These are phyloP conservation scores for Epinotia brunnichana DNA, from an alignment of 2,888 invertebrate species.

Conservation along the genomic window DNA sequence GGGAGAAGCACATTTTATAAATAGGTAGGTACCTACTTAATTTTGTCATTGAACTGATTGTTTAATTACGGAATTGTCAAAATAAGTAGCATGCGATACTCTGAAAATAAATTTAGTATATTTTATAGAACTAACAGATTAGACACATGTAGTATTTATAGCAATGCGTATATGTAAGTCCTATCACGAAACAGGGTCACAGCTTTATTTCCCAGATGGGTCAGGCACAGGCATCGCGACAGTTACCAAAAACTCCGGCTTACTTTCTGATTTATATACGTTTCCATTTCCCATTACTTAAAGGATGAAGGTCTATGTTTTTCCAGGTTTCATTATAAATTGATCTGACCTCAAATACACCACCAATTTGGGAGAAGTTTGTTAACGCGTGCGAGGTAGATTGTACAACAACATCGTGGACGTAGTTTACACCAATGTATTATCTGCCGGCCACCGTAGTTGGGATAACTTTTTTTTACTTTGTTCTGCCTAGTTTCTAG, in stretches of 20 bases:
- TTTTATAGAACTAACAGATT: not conserved
- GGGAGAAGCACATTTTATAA: too few relatives aligned
- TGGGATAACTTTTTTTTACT: conserved; percentile 41
- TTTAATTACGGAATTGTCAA: too few relatives aligned
- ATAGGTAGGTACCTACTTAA: too few relatives aligned
- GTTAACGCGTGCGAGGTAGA: conserved; percentile 10
- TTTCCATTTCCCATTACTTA: conserved; percentile 31
- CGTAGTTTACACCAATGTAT: conserved; percentile 36
- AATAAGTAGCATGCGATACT: too few relatives aligned
- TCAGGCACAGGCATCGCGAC: conserved; percentile 25
- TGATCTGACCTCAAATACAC: conserved; percentile 3
- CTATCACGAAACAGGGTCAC: conserved; percentile 28
- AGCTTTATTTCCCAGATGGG: conserved; percentile 42
- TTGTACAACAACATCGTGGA: conserved; percentile 21
- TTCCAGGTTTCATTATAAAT: conserved; percentile 24
- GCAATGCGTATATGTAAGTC: not conserved
- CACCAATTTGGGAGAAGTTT: conserved; percentile 2
- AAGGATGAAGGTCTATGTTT: conserved; percentile 21
- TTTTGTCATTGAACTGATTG: too few relatives aligned
- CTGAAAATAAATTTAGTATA: not conserved
- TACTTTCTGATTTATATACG: conserved; percentile 39
- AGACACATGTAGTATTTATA: not conserved
- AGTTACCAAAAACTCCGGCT: conserved; percentile 38
- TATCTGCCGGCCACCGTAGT: conserved; percentile 25
- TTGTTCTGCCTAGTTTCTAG: conserved; percentile 42